Conservation (phyloP, 2,113 vertebrate genomes). For the Glaucomys volans region DNA sequence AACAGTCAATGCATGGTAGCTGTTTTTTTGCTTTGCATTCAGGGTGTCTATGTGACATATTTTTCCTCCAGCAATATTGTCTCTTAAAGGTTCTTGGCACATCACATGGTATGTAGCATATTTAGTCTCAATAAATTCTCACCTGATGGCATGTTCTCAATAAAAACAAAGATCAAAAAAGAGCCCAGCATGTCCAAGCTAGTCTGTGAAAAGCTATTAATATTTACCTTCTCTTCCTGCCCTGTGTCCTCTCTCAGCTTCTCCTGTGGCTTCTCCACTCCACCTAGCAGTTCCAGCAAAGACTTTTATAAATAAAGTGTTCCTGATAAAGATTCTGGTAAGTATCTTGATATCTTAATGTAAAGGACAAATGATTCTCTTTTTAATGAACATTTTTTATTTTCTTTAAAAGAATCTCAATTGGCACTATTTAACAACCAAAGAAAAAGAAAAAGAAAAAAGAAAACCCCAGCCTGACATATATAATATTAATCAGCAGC, state of each 20-base stretch:
- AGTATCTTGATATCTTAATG: constrained; percentile 38
- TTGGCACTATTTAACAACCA: constrained; percentile 34
- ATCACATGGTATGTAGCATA: background rate
- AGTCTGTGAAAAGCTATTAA: background rate
- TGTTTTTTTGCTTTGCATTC: background rate
- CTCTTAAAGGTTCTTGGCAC: background rate
- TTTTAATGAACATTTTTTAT: background rate
- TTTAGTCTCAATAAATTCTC: background rate
- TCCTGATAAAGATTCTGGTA: constrained; percentile 48
- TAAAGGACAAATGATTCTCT: constrained; percentile 30
- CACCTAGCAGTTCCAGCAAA: background rate
- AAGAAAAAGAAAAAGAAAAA: constrained; percentile 26
- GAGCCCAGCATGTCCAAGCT: background rate
- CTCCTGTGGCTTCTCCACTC: background rate
- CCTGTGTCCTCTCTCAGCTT: background rate
- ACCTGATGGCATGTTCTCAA: background rate
- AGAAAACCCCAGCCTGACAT: background rate
- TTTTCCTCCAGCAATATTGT: background rate
- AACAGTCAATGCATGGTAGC: background rate
- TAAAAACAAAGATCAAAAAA: background rate
- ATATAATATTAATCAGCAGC: constrained; percentile 66
- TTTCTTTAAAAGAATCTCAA: constrained; percentile 16
- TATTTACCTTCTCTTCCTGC: background rate
- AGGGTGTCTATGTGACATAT: background rate
- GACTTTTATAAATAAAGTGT: constrained; percentile 52